phyloP scores from a whole-genome alignment of 2,888 invertebrate species.

The Gordius sp. region DNA sequence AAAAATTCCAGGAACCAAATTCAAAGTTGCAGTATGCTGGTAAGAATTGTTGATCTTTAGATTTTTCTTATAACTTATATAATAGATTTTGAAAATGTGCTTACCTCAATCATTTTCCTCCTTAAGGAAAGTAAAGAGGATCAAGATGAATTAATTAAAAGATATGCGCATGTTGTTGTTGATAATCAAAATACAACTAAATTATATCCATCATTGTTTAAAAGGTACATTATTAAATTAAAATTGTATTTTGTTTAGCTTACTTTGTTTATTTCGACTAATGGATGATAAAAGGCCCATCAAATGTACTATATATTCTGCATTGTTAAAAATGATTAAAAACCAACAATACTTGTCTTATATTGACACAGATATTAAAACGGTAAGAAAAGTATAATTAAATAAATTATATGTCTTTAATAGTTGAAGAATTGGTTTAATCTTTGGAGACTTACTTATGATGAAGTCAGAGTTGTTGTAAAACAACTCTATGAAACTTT shows the following conservation, averaged over 20 bases:
- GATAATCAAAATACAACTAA: background rate
- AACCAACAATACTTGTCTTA: background rate
- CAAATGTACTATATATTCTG: background rate
- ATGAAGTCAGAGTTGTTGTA: background rate
- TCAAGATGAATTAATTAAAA: background rate
- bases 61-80: background rate
- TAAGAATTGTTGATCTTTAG: background rate
- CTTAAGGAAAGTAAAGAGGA: background rate
- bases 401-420: background rate
- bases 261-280: background rate
- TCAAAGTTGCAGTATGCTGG: background rate
- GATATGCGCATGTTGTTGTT: background rate
- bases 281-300: background rate
- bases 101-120: background rate
- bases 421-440: conserved; percentile 10
- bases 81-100: background rate
- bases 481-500: background rate
- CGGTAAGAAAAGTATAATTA: background rate
- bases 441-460: conserved; percentile 5
- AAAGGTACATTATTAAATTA: background rate
- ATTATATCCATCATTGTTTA: background rate
- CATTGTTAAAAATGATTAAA: background rate
- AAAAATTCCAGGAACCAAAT: background rate
- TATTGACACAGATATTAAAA: background rate
- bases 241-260: background rate